Evolutionary conservation across 1,140 invertebrate species (phyloP), one percentile per base, ranked within the genome.

Genomic region (Cephus cinctus): DNA sequence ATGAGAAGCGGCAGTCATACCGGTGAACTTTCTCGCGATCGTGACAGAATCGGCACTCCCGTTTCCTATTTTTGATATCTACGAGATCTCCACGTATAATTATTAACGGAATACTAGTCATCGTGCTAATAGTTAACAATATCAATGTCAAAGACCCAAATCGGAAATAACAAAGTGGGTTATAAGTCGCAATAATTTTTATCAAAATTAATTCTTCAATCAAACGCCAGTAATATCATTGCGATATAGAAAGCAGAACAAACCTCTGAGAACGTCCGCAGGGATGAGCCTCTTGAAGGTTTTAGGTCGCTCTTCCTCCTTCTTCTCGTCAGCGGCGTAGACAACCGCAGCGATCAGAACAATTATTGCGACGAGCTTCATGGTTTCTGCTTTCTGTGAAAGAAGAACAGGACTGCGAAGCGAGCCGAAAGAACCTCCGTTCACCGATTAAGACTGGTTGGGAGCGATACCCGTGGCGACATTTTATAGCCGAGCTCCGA

Each of bases 221-320:
- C n/a, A n/a, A n/a, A n/a, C n/a, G n/a, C n/a, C n/a, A n/a, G n/a
- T n/a, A n/a, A n/a, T n/a, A n/a, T n/a, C n/a, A n/a, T n/a, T n/a
- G n/a, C n/a, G n/a, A n/a, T n/a, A n/a, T n/a, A n/a, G n/a, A 41
- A 42, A 36, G 23, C 16, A 6, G 5, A 12, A 66, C 76, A 74
- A 65, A 89, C 90, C 90, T 84, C 90, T 85, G 42, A 93, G 80
- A 25, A 90, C 86, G 73, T 93, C 90, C 61, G 90, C 90, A 9
- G 89, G 89, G 54, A 93, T 92, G 31, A 92, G 73, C 44, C 90
- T 80, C 59, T 83, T 87, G 78, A 83, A 92, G 19, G 86, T 87
- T 65, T 81, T 85, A 5, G 82, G 79, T 34, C 78, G 69, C 12
- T 78, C 76, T 19, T 78, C 80, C 25, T 82, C 79, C 48, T 78